These are phyloP conservation scores for Todus mexicanus DNA, from an alignment of 2,797 vertebrate species.

Conservation along the genomic window DNA sequence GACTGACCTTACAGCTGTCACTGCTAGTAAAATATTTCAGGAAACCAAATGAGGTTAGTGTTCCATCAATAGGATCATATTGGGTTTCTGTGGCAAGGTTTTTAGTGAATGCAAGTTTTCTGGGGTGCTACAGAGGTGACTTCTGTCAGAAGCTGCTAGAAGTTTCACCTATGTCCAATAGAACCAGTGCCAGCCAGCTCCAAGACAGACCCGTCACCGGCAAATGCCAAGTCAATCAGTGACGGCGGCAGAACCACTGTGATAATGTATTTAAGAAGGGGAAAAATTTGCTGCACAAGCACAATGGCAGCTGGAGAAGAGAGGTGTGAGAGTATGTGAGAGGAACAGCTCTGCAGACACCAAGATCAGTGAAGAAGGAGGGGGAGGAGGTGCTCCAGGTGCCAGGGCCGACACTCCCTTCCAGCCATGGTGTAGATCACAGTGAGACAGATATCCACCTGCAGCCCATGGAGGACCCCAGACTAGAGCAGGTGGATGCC, in stretches of 20 bases:
- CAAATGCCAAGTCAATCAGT: not conserved
- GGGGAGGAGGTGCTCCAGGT: not conserved
- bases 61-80: not conserved
- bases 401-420: not conserved
- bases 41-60: not conserved
- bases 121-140: not conserved
- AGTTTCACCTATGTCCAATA: not conserved
- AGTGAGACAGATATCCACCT: not conserved
- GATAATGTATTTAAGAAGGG: no score
- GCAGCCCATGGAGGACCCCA: no score
- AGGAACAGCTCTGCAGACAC: no score
- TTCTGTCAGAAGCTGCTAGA: not conserved
- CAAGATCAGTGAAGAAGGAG: not conserved
- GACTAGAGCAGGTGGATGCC: no score
- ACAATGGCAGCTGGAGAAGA: no score
- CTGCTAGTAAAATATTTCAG: not conserved
- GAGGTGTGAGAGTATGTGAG: no score
- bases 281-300: no score
- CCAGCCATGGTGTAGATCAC: not conserved
- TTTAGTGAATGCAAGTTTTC: no score
- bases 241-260: no score
- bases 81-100: not conserved
- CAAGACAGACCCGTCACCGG: not conserved
- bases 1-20: accelerated
- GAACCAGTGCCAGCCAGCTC: not conserved